These are phyloP conservation scores for Macroramphosus scolopax DNA, from an alignment of 2,797 vertebrate genomes.

Conservation along the genomic window DNA sequence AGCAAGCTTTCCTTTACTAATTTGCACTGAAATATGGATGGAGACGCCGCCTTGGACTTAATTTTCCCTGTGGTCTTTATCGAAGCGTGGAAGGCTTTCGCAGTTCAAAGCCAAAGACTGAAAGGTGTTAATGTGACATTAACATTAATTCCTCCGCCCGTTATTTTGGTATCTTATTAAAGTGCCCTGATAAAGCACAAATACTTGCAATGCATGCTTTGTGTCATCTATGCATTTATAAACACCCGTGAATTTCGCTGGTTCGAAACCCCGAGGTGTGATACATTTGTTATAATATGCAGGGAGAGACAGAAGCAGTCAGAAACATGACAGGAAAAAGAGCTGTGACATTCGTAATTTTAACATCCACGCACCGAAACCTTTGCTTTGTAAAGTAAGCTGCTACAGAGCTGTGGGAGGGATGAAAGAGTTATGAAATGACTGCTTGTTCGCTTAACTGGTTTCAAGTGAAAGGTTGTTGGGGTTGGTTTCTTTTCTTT, in stretches of 20 bases:
- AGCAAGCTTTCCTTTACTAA: constrained; percentile 19
- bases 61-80: constrained; percentile 10
- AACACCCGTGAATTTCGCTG: constrained; percentile 47
- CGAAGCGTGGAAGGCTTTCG: constrained; percentile 21
- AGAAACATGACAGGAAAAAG: constrained; percentile 13
- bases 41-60: constrained; percentile 13
- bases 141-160: too few species aligned
- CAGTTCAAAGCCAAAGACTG: constrained; percentile 17
- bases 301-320: constrained; percentile 1
- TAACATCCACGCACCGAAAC: too few species aligned
- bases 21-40: constrained; percentile 61
- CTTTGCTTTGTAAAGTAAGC: neutral
- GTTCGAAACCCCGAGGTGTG: constrained; percentile 35
- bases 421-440: too few species aligned
- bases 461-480: constrained; percentile 14
- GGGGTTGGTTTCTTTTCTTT: neutral
- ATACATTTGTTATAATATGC: constrained; percentile 17
- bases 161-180: constrained; percentile 10
- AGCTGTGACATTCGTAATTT: neutral
- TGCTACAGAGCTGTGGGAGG: constrained; percentile 7
- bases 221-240: constrained; percentile 20
- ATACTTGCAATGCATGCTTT: neutral
- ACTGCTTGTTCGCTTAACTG: constrained; percentile 7
- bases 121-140: constrained; percentile 1
- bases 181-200: constrained; percentile 18